Evolutionary conservation across 2,797 vertebrate species (phyloP), one percentile per base, ranked within the genome.

Genomic region (Syngnathus rostellatus): DNA sequence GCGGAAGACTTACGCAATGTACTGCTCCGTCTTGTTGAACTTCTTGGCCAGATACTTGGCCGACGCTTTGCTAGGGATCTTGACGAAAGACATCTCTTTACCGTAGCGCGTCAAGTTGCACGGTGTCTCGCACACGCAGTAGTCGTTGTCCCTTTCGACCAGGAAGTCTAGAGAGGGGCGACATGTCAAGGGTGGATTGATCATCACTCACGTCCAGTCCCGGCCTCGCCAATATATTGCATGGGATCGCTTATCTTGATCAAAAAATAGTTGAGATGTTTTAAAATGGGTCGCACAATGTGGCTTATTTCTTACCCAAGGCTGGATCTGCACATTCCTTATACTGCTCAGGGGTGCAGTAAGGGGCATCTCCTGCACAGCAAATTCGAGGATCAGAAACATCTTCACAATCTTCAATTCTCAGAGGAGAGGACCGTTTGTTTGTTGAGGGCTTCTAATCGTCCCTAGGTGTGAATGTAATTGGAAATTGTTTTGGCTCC

Each of bases 261-360:
- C 0, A 43, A 43, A 43, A 43, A 9, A 9, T 11, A 4, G 31
- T 31, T 31, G 31, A 31, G 31, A 31, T 4, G 31, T 31, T 31
- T 31, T 31, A 31, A 31, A 2, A 31, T 31, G 31, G 31, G 31
- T 31, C 31, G 31, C 31, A 31, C 3, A 31, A 3, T 31, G 31
- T 3, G 31, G 31, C 31, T 31, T 31, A 78, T 76, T 17, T 75
- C 94, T 94, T 87, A 99, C 97, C 96, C 81, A 99, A 83, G 50
- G 97, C 96, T 0, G 97, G 97, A 58, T 98, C 97, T 1, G 97
- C 97, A 68, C 97, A 99, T 79, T 99, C 97, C 83, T 98, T 99
- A 88, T 99, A 99, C 85, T 98, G 96, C 86, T 99, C 97, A 0
- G 97, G 96, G 62, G 96, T 98, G 87, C 97, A 99, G 77, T 98